Base-by-base conservation (phyloP, 1,140 invertebrate species). In the Platyscapa corneri region DNA sequence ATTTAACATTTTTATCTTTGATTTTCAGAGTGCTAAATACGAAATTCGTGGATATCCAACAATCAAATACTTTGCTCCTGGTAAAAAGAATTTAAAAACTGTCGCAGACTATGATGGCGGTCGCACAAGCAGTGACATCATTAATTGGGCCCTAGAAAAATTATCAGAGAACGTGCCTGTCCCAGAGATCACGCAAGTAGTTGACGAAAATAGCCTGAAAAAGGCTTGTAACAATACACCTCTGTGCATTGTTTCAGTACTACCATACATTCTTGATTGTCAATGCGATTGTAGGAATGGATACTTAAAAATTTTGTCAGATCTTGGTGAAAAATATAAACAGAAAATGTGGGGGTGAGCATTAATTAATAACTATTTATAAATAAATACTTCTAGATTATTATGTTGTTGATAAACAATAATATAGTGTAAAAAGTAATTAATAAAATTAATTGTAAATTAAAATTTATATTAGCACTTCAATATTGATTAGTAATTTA, bases 251-350 rank as follows among this genome's bases (percentile, higher is more conserved):
- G 95, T 99, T 56, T 96, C 98, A 3, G 95, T 99, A 16, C 92
- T 99, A 77, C 99, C 99, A 0, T 98, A 99, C 90, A 99, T 99
- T 88, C 95, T 99, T 12, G 99, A 99, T 93, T 99, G 99, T 92
- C 97, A 99, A 91, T 95, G 98, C 0, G 95, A 97, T 34, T 99
- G 99, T 91, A 95, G 99, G 88, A 99, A 99, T 92, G 94, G 95
- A 8, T 99, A 99, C 93, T 92, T 99, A 20, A 91, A 95, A 18
- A 96, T 95, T 8, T 93, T 99, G 0, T 95, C 94, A 32, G 92
- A 94, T 7, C 94, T 99, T 65, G 98, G 96, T 30, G 98, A 99
- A 65, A 98, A 98, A 92, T 99, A 96, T 93, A 99, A 99, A 94
- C 96, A 97, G 92, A 98, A 99, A 90, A 95, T 96, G 93, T 99